Conservation (phyloP, 2,888 invertebrate species). For the Drosophila cyrtoloma region DNA sequence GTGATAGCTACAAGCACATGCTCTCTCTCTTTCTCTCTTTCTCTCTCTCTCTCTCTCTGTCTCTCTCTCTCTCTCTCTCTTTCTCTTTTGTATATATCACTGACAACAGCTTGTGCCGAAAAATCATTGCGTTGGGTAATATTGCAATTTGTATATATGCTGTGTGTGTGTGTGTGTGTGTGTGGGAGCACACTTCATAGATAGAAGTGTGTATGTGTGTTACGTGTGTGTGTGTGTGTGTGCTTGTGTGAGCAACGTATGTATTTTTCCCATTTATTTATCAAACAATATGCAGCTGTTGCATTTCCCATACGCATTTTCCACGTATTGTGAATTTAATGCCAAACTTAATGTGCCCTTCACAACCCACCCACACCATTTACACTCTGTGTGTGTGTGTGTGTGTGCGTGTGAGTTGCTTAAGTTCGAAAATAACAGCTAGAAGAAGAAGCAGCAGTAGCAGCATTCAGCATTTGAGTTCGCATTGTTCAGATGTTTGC, state of each 20-base stretch:
- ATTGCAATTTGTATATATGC: constrained; percentile 28
- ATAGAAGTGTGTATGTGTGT: not conserved
- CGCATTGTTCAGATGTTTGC: constrained; percentile 55
- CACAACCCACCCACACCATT: not conserved
- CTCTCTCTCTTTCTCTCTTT: not conserved
- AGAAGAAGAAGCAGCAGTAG: not conserved
- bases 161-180: constrained; percentile 3
- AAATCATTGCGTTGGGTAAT: constrained; percentile 61
- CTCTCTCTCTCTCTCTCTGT: not conserved
- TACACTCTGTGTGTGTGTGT: not conserved
- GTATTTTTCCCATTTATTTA: constrained; percentile 66
- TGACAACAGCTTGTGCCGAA: constrained; percentile 64
- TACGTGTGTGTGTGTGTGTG: not conserved
- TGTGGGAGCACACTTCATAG: not conserved
- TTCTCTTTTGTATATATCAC: constrained; percentile 43
- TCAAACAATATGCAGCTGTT: constrained; percentile 74
- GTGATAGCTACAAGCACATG: constrained; percentile 8
- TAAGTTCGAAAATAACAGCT: constrained; percentile 51
- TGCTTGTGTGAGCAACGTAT: constrained; percentile 1
- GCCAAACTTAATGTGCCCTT: constrained; percentile 55
- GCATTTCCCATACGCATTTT: constrained; percentile 74
- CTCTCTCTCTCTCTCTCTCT: constrained; percentile 4
- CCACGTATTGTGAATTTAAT: constrained; percentile 65
- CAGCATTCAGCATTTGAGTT: constrained; percentile 36
- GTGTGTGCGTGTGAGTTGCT: constrained; percentile 24